Percentiles rank a stretch among this genome's conserved stretches.
phyloP scores from a whole-genome alignment of 2,888 invertebrate genomes.

The Chydorus sphaericus region DNA sequence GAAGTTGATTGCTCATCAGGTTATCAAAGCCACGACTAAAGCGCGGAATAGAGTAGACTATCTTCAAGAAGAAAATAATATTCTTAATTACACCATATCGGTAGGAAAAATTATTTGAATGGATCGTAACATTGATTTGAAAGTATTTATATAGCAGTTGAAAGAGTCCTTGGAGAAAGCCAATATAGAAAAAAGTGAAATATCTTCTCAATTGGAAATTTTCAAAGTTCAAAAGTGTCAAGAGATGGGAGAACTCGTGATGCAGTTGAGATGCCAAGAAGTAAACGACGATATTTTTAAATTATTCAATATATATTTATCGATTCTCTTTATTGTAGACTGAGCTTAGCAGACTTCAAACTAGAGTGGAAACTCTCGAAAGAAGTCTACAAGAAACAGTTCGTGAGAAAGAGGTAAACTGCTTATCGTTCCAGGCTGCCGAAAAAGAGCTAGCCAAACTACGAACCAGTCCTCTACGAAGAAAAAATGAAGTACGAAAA shows the following conservation, averaged over 20 bases:
- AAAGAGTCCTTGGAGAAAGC: neutral
- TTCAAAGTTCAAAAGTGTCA: neutral
- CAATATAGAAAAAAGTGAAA: neutral
- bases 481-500: neutral
- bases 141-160: neutral
- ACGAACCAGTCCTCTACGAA: neutral
- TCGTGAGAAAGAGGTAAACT: neutral
- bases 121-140: neutral
- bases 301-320: neutral
- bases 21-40: neutral
- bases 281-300: neutral
- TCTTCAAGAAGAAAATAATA: neutral
- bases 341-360: neutral
- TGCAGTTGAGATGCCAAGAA: neutral
- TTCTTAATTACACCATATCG: neutral
- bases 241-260: neutral
- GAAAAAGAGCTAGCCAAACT: neutral
- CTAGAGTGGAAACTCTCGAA: neutral
- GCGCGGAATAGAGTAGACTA: neutral
- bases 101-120: neutral
- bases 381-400: neutral
- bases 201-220: neutral
- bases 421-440: neutral
- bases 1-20: neutral
- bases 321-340: neutral